These are phyloP conservation scores for Drosophila recens DNA, from an alignment of 2,888 invertebrate species.

Conservation along the genomic window DNA sequence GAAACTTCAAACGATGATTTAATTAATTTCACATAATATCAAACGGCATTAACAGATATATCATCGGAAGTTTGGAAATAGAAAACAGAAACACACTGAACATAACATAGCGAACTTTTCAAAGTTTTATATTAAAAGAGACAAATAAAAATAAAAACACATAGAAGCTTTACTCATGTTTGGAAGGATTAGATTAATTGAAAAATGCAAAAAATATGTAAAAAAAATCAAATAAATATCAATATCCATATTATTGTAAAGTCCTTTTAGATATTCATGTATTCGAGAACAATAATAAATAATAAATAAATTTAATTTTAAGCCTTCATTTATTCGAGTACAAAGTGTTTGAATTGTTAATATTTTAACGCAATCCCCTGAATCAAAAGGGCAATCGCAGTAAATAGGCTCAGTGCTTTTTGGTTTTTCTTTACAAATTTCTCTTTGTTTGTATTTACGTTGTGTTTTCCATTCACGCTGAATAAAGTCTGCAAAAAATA, in stretches of 20 bases:
- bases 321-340: neutral
- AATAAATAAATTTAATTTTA: neutral
- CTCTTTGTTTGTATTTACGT: constrained; percentile 21
- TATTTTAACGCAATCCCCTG: constrained; percentile 23
- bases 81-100: too few species aligned
- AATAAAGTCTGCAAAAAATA: constrained; percentile 33
- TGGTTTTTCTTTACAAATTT: constrained; percentile 25
- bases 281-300: too few species aligned
- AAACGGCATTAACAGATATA: neutral
- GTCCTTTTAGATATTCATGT: too few species aligned
- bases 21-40: neutral
- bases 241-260: too few species aligned
- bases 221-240: too few species aligned
- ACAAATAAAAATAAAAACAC: neutral
- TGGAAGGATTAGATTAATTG: too few species aligned
- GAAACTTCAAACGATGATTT: neutral
- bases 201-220: too few species aligned
- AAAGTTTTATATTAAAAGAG: neutral
- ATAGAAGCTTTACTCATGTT: too few species aligned
- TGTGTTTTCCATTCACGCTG: constrained; percentile 33
- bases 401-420: constrained; percentile 36
- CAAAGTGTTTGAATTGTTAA: constrained; percentile 32
- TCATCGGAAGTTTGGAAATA: too few species aligned
- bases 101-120: too few species aligned
- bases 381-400: constrained; percentile 43